Evolutionary conservation across 2,888 invertebrate species (phyloP), one percentile per base, ranked within the genome.

Genomic region (Campaea margaritaria): DNA sequence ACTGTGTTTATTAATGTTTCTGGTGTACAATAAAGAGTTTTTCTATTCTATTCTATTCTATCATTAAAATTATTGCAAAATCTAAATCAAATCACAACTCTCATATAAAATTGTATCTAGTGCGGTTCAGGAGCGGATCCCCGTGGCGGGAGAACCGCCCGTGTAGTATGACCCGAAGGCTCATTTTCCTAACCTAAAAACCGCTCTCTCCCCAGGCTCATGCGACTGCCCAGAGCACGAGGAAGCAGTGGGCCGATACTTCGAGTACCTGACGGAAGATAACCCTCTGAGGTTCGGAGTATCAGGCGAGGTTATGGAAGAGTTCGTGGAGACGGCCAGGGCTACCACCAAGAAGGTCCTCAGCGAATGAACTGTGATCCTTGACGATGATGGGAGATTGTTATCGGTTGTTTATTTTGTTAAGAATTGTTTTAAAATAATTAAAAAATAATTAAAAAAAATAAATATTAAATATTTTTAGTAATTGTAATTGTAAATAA

Each of bases 221-320:
- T 79, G 88, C 45, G 87, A 89, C 58, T 82, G 73, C 21, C 81
- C 79, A 0, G 91, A 91, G 48, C 87, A 87, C 34, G 89, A 91
- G 44, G 92, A 91, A 55, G 82, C 89, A 0, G 86, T 91, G 0
- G 85, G 87, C 0, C 78, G 70, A 41, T 92, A 89, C 73, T 91
- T 84, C 70, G 75, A 83, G 52, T 81, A 86, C 58, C 73, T 92
- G 0, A 85, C 86, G 0, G 88, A 90, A 55, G 88, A 89, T 69
- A 91, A 91, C 43, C 91, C 91, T 0, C 69, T 89, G 0, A 83
- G 79, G 53, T 91, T 89, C 58, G 91, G 91, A 1, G 91, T 89
- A 5, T 87, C 85, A 56, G 81, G 77, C 0, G 86, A 88, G 0
- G 81, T 85, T 0, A 86, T 91, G 87, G 89, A 92, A 15, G 88